phyloP scores from a whole-genome alignment of 2,113 vertebrate genomes.

The Amblyopsis rosae region DNA sequence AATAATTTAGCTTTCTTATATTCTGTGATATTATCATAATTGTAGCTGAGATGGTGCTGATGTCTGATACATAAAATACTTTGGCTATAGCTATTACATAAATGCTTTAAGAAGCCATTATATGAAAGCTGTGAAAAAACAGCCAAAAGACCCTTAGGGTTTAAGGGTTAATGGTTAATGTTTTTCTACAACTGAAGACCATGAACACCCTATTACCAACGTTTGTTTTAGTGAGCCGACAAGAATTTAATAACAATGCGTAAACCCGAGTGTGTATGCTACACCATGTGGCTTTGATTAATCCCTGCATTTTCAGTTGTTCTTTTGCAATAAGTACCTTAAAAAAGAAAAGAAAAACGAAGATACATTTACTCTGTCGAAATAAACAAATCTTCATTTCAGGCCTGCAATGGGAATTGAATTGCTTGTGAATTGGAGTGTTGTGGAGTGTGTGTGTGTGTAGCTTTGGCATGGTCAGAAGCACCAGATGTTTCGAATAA shows the following conservation, averaged over 20 bases:
- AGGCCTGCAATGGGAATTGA: slow-evolving; percentile 28
- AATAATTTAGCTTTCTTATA: too few species aligned
- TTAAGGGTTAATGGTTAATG: too few species aligned
- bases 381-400: slow-evolving; percentile 32
- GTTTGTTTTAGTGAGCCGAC: not conserved
- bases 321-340: slow-evolving; percentile 7
- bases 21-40: too few species aligned
- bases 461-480: slow-evolving; percentile 63
- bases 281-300: slow-evolving; percentile 20
- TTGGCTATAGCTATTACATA: too few species aligned
- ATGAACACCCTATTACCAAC: not conserved
- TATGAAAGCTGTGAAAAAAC: too few species aligned
- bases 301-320: slow-evolving; percentile 15
- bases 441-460: slow-evolving; percentile 35
- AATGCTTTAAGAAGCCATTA: too few species aligned
- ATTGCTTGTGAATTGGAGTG: slow-evolving; percentile 21
- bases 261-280: not conserved
- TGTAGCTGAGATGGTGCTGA: too few species aligned
- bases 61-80: too few species aligned
- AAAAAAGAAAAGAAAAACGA: too few species aligned
- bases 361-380: not conserved
- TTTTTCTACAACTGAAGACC: not conserved
- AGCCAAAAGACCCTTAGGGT: too few species aligned
- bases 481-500: slow-evolving; percentile 75
- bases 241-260: too few species aligned